Percentiles rank a stretch among this genome's conserved stretches.
phyloP scores from a whole-genome alignment of 2,113 vertebrate species.

The Cinclus cinclus region DNA sequence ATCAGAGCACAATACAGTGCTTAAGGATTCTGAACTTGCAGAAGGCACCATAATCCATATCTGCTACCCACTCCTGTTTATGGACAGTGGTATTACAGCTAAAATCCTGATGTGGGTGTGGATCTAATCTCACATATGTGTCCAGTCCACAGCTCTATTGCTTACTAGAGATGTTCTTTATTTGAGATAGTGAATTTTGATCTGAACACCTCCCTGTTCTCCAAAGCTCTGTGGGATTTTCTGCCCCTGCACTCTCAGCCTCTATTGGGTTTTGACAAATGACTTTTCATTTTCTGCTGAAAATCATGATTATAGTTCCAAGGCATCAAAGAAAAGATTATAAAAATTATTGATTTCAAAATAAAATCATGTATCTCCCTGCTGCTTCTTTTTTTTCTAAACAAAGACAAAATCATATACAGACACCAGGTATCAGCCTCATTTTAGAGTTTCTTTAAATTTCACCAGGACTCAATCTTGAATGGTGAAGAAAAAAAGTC shows the following conservation, averaged over 20 bases:
- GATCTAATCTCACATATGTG: accelerated
- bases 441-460: background rate
- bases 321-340: background rate
- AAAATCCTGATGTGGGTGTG: background rate
- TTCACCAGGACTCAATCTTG: background rate
- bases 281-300: background rate
- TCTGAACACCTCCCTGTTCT: background rate
- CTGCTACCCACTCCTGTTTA: accelerated
- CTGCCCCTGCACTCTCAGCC: background rate
- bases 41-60: accelerated
- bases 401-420: background rate
- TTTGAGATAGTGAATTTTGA: background rate
- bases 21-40: background rate
- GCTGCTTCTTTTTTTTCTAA: background rate
- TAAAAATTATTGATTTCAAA: accelerated
- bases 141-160: accelerated
- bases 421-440: background rate
- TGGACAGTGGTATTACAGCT: background rate
- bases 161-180: background rate
- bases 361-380: background rate
- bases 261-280: background rate
- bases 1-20: background rate
- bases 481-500: background rate
- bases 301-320: background rate
- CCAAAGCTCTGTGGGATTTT: background rate